Base-by-base conservation (phyloP, 2,113 vertebrate genomes). In the Takifugu bimaculatus region DNA sequence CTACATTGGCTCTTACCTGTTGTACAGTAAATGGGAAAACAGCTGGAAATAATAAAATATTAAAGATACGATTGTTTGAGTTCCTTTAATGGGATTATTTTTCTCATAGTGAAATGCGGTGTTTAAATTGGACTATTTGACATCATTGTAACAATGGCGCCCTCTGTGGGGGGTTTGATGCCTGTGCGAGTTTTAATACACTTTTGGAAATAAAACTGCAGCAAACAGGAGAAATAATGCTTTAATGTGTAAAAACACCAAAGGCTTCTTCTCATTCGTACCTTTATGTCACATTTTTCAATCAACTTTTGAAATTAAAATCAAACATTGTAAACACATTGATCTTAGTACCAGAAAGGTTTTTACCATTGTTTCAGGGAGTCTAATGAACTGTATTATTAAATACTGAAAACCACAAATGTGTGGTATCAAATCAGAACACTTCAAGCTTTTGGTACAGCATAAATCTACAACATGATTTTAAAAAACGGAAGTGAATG, bases 1-100 rank as follows among this genome's bases (percentile, higher is more conserved):
- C 52, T 75, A 64, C 78, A 70, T 77, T 47, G 26, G 80, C 66
- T 82, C 60, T 61, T 72, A 78, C 77, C 72, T 64, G 62, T 75
- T 87, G 87, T 89, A 65, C 54, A 77, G 76, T 74, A 85, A 82
- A 83, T 80, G 76, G 77, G 68, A 52, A 83, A 91, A 91, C 87
- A 39, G 35, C 35, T 88, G 84, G 86, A 89, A 20, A 87, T 77
- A 87, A 89, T 78, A 83, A 84, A 82, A 68, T 58, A 68, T 77
- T 49, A 72, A 69, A 68, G 43, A 54, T 25, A 57, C 14, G 6
- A 2, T 12, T 55, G 74, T 66, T 65, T 13, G 2, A 5, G 9
- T 29, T 26, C 2, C 2, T 1, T 54, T 3, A 20, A 13, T 14
- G 2, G 27, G 14, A 7, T 45, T 28, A 25, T 43, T 69, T n/a